These are phyloP conservation scores for Terrapene triunguis DNA, from an alignment of 2,113 vertebrate species.

Conservation along the genomic window DNA sequence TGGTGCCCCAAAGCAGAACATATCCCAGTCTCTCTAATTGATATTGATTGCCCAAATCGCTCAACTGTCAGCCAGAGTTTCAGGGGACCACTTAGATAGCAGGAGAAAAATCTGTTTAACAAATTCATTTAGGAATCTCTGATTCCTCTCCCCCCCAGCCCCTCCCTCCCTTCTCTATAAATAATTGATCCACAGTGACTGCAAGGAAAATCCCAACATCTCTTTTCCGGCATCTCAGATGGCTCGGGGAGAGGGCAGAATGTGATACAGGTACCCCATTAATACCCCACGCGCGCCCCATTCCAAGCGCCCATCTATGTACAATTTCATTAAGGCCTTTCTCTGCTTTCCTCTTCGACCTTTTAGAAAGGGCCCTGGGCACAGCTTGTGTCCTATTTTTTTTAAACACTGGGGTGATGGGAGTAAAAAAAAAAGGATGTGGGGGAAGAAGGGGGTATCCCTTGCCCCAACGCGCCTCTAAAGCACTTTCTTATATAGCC, in stretches of 20 bases:
- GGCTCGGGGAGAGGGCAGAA: neutral
- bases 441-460: neutral
- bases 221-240: neutral
- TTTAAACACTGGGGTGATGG: neutral
- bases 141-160: neutral
- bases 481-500: neutral
- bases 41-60: slow-evolving; percentile 89
- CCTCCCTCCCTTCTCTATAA: slow-evolving; percentile 78
- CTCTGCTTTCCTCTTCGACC: neutral
- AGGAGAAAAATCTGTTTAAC: slow-evolving; percentile 88
- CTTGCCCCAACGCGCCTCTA: neutral
- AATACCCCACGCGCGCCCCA: neutral
- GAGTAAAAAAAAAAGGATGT: neutral
- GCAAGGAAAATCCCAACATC: slow-evolving; percentile 70
- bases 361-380: fast-evolving
- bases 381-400: neutral
- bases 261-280: neutral
- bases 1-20: neutral
- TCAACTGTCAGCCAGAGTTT: slow-evolving; percentile 93
- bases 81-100: slow-evolving; percentile 88
- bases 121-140: slow-evolving; percentile 90
- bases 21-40: slow-evolving; percentile 78
- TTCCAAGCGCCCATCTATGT: neutral
- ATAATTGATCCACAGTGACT: slow-evolving; percentile 84
- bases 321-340: neutral